A percentile compares a stretch with the other conserved stretches of the same genome.
These are phyloP conservation scores for Sebastes nivosus DNA, from an alignment of 2,797 vertebrate genomes.

Conservation along the genomic window DNA sequence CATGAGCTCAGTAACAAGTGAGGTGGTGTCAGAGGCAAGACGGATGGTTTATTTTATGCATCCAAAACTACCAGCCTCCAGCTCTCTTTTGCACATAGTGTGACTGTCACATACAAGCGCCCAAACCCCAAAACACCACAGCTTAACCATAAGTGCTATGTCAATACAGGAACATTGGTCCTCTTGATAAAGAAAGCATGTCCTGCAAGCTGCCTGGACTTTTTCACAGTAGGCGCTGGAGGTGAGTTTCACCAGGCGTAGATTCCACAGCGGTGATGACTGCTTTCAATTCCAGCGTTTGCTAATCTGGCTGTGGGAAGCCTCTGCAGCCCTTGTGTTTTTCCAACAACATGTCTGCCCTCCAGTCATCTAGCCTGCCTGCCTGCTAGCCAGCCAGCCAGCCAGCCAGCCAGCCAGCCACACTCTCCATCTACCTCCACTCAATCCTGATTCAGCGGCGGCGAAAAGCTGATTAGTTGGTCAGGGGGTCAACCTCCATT, in stretches of 20 bases:
- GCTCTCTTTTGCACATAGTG: not conserved
- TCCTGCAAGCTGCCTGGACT: constrained; percentile 45
- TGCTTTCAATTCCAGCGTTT: constrained; percentile 59
- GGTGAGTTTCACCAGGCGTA: constrained; percentile 58
- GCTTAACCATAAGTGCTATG: constrained; percentile 38
- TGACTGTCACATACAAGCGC: constrained; percentile 15
- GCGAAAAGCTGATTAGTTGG: constrained; percentile 82
- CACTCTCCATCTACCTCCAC: constrained; percentile 57
- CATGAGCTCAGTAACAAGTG: constrained; percentile 32
- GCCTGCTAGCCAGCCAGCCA: constrained; percentile 33
- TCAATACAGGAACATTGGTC: constrained; percentile 42
- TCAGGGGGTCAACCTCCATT: constrained; percentile 82
- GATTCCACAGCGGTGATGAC: constrained; percentile 61
- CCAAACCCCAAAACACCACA: constrained; percentile 30
- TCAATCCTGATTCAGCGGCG: constrained; percentile 61
- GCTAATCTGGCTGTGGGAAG: constrained; percentile 62
- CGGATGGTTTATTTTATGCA: constrained; percentile 3
- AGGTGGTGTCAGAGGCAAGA: not conserved
- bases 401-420: constrained; percentile 30
- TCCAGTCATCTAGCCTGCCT: constrained; percentile 33
- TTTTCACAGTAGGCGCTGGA: constrained; percentile 32
- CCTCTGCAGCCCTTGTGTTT: constrained; percentile 49
- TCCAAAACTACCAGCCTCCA: not conserved
- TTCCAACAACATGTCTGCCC: constrained; percentile 48
- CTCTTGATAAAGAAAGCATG: constrained; percentile 49